phyloP scores from a whole-genome alignment of 2,888 invertebrate species.

The Acleris sparsana region DNA sequence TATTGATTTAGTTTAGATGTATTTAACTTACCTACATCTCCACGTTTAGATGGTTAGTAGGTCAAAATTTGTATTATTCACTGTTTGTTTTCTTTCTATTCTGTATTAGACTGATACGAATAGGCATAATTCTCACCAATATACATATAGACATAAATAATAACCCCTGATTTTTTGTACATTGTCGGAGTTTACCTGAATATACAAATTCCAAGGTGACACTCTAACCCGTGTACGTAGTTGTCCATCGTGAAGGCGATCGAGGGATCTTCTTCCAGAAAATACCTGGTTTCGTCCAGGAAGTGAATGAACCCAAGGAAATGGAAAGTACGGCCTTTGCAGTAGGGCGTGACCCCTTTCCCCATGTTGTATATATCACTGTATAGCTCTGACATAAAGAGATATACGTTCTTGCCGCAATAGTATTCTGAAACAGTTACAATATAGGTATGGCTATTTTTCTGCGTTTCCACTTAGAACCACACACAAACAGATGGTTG shows the following conservation, averaged over 20 bases:
- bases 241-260: conserved; percentile 75
- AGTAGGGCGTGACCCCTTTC: conserved; percentile 67
- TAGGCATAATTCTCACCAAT: too few relatives aligned
- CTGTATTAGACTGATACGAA: too few relatives aligned
- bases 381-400: conserved; percentile 73
- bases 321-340: conserved; percentile 70
- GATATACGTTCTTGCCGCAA: conserved; percentile 76
- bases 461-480: too few relatives aligned
- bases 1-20: background rate
- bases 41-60: too few relatives aligned
- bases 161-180: background rate
- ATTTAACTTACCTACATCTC: too few relatives aligned
- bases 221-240: conserved; percentile 73
- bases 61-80: too few relatives aligned
- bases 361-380: conserved; percentile 77
- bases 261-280: conserved; percentile 70
- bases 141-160: too few relatives aligned
- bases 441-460: too few relatives aligned
- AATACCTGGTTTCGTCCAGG: conserved; percentile 72
- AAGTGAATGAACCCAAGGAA: conserved; percentile 73
- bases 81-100: too few relatives aligned
- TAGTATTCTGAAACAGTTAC: conserved; percentile 63
- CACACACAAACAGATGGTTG: too few relatives aligned
- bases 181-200: conserved; percentile 58
- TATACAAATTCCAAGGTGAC: conserved; percentile 70